Percentiles rank a stretch among this genome's conserved stretches.
Conservation (phyloP, 2,797 vertebrate genomes). For the Arctocebus calabarensis region DNA sequence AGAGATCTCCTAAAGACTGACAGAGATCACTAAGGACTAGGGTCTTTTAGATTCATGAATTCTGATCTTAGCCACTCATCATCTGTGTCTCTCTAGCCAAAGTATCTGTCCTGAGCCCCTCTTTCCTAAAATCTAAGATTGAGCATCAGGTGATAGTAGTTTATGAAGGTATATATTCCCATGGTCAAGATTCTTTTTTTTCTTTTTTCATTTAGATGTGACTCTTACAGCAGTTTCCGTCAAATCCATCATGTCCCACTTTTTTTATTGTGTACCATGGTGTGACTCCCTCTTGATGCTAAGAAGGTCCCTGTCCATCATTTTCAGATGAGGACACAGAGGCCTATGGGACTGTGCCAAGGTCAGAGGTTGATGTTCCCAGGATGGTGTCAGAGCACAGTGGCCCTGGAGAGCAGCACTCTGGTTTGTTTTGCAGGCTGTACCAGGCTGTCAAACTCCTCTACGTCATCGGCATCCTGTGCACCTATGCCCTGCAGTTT, state of each 20-base stretch:
- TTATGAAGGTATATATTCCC: neutral
- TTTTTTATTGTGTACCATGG: neutral
- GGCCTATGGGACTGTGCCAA: neutral
- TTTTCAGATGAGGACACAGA: neutral
- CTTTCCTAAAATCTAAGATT: neutral
- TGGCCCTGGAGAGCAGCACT: neutral
- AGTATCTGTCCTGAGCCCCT: neutral
- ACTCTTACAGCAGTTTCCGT: neutral
- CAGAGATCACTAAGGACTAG: neutral
- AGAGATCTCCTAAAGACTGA: neutral
- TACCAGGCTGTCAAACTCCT: conserved; percentile 97
- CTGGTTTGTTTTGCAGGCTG: conserved; percentile 88
- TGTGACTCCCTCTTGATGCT: neutral
- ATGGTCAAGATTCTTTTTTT: neutral
- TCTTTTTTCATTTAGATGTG: neutral
- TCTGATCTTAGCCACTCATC: neutral
- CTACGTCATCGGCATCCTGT: conserved; percentile 95
- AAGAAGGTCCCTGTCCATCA: neutral
- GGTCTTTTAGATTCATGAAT: neutral
- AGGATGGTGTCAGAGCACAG: neutral
- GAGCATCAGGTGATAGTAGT: neutral
- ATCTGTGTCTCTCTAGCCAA: neutral
- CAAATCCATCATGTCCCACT: neutral
- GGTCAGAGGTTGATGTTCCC: neutral
- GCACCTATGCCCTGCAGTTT: conserved; percentile 97